Conservation (phyloP, 2,113 vertebrate genomes). For the Gavia stellata region DNA sequence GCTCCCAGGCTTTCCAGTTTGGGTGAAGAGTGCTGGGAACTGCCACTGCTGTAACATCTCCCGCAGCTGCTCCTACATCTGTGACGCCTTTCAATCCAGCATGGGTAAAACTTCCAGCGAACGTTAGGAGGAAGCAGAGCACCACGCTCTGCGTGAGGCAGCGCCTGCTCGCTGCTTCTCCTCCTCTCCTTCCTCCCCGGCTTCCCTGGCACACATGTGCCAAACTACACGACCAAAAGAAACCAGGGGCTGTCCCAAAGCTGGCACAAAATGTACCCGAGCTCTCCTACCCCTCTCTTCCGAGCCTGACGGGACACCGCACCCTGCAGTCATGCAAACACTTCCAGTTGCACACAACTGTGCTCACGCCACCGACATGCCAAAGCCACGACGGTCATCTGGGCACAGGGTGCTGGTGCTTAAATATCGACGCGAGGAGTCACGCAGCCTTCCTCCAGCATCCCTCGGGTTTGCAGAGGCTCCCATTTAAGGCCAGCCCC, state of each 20-base stretch:
- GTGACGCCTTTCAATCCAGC: too few relatives aligned
- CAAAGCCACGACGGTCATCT: neutral
- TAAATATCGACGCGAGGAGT: neutral
- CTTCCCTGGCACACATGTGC: neutral
- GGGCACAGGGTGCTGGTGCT: neutral
- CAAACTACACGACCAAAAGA: neutral
- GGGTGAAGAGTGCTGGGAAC: neutral
- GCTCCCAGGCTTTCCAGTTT: neutral
- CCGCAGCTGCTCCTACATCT: neutral
- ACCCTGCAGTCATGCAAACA: neutral
- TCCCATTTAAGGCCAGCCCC: neutral
- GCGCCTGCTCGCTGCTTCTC: neutral
- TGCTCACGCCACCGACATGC: neutral
- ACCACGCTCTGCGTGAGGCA: neutral
- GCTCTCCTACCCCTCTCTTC: neutral
- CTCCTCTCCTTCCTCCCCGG: neutral
- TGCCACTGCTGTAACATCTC: neutral
- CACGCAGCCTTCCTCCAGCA: neutral
- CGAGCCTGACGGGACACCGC: neutral
- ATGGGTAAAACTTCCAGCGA: neutral
- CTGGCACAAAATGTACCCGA: neutral
- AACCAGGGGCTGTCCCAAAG: neutral
- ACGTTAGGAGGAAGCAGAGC: conserved; percentile 58
- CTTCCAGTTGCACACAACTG: neutral
- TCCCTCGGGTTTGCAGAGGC: neutral